Evolutionary conservation across 1,140 invertebrate species (phyloP).

Genomic region (Heterodera schachtii): DNA sequence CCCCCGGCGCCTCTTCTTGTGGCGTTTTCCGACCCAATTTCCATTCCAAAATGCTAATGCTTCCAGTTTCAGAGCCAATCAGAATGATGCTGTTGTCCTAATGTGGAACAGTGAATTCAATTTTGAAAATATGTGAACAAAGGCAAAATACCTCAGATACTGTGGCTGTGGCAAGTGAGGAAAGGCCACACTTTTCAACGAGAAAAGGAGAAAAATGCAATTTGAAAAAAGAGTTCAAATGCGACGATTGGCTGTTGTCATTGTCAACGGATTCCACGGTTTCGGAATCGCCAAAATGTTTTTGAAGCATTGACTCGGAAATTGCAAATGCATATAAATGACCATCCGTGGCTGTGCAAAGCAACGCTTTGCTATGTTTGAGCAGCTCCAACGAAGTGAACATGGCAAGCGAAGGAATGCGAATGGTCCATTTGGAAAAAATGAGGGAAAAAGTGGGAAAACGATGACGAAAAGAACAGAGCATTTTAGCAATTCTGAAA

Average conservation of each 20-base stretch:
- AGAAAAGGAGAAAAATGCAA: neutral
- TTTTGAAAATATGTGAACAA: too few species aligned
- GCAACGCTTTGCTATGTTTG: neutral
- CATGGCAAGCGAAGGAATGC: neutral
- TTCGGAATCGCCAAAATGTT: neutral
- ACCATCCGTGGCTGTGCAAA: neutral
- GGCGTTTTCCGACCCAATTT: neutral
- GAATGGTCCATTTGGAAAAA: neutral
- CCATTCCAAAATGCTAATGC: neutral
- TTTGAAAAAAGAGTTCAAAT: neutral
- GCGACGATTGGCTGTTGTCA: neutral
- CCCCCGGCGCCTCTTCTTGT: neutral
- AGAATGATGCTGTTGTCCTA: neutral
- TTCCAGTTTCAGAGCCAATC: constrained; percentile 18
- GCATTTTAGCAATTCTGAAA: neutral
- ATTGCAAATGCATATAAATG: neutral
- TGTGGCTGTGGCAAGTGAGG: neutral
- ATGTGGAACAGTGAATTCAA: too few species aligned
- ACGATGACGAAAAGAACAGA: neutral
- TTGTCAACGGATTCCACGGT: neutral
- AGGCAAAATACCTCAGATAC: neutral
- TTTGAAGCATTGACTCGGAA: neutral
- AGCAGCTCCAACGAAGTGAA: neutral
- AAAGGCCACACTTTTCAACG: constrained; percentile 15
- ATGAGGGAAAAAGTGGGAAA: neutral